Base-by-base conservation (phyloP, 2,888 invertebrate species). In the Notocelia uddmanniana region DNA sequence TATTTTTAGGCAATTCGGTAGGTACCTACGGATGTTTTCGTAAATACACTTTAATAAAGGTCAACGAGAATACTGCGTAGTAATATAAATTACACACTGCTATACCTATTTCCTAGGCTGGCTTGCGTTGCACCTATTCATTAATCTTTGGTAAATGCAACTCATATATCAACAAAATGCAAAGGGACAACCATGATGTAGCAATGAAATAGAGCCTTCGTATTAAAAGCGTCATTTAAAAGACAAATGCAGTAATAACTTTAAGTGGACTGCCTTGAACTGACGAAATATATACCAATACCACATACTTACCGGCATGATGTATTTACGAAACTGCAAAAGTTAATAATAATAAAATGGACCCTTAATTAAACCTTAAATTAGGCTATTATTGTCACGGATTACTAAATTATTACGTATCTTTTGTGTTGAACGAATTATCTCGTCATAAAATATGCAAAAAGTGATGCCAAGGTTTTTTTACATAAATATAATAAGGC, bases 381-480 rank as follows among this genome's bases (percentile, higher is more conserved):
- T 67, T 8, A 60, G n/a, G 45, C 54, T 58, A 52, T 50, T 67
- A 54, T 54, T 67, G 67, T 71, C 34, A 52, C 60, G 52, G 52
- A 54, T 70, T 57, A 64, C 48, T 69, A 69, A 31, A 64, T 59
- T 57, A 57, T 55, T 69, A 69, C 41, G 45, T 62, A 58, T 67
- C 58, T 70, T 66, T 66, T 67, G 52, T 60, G 26, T 50, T 15
- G 64, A 31, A 66, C 64, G 31, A 54, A 62, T 70, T 58, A 71
- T 66, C 58, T 59, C 31, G 52, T 59, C 31, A 31, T 31, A 45
- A 59, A 67, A 54, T 71, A 60, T 67, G 71, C 54, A 71, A 71
- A 71, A 60, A 52, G 41, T 54, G 26, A 69, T 69, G 59, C 54
- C 71, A 71, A 71, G 70, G 71, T 58, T 52, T 19, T 34, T 58